Percentiles rank a stretch among this genome's conserved stretches.
Evolutionary conservation across 2,797 vertebrate genomes (phyloP).

Genomic region (Molossus molossus): DNA sequence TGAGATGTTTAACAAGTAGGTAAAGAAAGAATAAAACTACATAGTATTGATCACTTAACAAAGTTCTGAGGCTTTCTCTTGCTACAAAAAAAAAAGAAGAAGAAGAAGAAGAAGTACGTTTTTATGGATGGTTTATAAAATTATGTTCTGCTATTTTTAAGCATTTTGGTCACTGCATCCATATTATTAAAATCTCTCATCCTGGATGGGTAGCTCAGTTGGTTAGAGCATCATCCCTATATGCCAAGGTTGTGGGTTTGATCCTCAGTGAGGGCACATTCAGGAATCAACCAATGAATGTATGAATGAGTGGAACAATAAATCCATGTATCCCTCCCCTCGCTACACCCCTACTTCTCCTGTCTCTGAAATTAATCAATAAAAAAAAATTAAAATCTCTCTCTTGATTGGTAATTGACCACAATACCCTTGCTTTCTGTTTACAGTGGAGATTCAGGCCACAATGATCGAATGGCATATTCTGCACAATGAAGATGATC

Average conservation of each 20-base stretch:
- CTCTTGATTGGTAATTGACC: constrained; percentile 63
- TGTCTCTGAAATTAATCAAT: background rate
- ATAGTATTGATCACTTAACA: constrained; percentile 68
- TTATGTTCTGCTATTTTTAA: background rate
- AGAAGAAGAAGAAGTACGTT: constrained; percentile 17
- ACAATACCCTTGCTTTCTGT: constrained; percentile 62
- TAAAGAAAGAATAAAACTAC: constrained; percentile 68
- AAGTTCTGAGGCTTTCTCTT: constrained; percentile 58
- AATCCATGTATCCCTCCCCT: background rate
- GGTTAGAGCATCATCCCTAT: background rate
- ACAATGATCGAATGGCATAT: constrained; percentile 64
- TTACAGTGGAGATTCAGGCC: constrained; percentile 57
- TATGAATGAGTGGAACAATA: background rate
- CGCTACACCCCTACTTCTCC: background rate
- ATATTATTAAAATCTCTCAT: constrained; percentile 36
- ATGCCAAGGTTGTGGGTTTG: background rate
- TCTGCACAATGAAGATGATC: constrained; percentile 60
- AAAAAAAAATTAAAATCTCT: background rate
- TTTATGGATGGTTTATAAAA: constrained; percentile 42
- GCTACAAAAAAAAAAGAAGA: constrained; percentile 60
- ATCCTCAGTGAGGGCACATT: background rate
- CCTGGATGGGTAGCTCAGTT: background rate
- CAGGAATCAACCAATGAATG: background rate
- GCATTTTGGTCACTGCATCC: background rate
- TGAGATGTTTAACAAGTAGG: constrained; percentile 73